Base-by-base conservation (phyloP, 1,140 invertebrate species). In the Drosophila navojoa region DNA sequence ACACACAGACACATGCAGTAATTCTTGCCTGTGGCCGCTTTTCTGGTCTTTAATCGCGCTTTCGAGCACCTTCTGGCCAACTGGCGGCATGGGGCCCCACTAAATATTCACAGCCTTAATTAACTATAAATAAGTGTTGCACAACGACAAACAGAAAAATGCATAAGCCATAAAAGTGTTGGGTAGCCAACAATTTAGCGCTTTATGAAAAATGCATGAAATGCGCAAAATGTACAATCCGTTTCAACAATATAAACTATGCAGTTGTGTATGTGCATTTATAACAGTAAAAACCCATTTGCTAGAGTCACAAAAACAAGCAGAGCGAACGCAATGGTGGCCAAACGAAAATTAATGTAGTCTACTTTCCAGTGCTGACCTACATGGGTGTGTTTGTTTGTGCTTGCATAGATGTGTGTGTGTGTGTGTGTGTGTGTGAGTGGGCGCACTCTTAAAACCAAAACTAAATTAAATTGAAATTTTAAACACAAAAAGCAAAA, bases 391-490 rank as follows among this genome's bases (percentile, higher is more conserved):
- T 42, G 19, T 25, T 54, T 71, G 29, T 27, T 44, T 45, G 13
- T 13, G n/a, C 42, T 44, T 3, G 5, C 15, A 19, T 19, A n/a
- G n/a, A n/a, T n/a, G 40, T 40, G 38, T n/a, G 9, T 13, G 42
- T 15, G 42, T 16, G 42, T 15, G 15, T 15, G 42, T 45, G 42
- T 9, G 50, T 60, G 63, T 71, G 19, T 16, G 66, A 61, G 49
- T 29, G 29, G 49, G 62, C 60, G 53, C 75, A 69, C 85, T 84
- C 79, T 89, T 84, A 90, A 82, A 84, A 84, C 80, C 70, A 76
- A 89, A 89, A 90, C 84, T 89, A 90, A 89, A 89, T 89, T 89
- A 89, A 89, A 89, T 89, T 89, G 84, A 89, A 89, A 87, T 87
- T 87, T 87, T 79, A 87, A 82, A 87, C 79, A 87, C 77, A 87